Conservation (phyloP, 2,113 vertebrate species). For the Neolamprologus sp. region DNA sequence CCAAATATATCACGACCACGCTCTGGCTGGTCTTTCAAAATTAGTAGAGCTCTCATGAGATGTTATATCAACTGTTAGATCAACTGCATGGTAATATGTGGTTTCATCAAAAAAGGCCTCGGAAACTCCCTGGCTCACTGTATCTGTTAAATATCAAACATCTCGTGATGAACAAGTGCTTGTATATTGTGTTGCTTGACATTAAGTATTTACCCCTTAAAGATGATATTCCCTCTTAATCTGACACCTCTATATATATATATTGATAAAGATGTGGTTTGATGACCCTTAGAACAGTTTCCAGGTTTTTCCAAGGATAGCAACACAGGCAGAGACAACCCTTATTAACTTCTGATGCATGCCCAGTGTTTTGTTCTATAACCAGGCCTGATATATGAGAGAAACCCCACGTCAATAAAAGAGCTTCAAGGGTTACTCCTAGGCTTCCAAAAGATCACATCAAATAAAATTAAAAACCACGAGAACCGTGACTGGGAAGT, state of each 20-base stretch:
- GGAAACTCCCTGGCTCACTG: not conserved
- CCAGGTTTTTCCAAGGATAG: not conserved
- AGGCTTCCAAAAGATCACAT: not conserved
- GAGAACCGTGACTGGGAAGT: not conserved
- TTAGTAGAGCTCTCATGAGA: constrained; percentile 10
- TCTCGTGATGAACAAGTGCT: not conserved
- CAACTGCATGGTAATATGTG: not conserved
- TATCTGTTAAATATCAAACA: not conserved
- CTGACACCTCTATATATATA: not conserved
- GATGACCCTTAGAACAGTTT: not conserved
- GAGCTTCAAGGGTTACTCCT: not conserved
- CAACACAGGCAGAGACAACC: not conserved
- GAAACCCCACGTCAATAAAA: not conserved
- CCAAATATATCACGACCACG: not conserved
- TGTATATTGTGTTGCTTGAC: not conserved
- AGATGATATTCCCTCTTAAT: not conserved
- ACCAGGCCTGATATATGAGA: not conserved
- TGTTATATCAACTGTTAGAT: not conserved
- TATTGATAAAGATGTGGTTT: not conserved
- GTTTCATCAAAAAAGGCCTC: not conserved
- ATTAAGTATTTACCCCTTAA: not conserved
- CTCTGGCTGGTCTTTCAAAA: not conserved
- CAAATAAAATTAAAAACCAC: not conserved
- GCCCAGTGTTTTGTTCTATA: not conserved
- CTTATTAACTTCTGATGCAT: not conserved